Evolutionary conservation across 2,888 invertebrate genomes (phyloP), one percentile per base, ranked within the genome.

Genomic region (Polymixis flavicincta): DNA sequence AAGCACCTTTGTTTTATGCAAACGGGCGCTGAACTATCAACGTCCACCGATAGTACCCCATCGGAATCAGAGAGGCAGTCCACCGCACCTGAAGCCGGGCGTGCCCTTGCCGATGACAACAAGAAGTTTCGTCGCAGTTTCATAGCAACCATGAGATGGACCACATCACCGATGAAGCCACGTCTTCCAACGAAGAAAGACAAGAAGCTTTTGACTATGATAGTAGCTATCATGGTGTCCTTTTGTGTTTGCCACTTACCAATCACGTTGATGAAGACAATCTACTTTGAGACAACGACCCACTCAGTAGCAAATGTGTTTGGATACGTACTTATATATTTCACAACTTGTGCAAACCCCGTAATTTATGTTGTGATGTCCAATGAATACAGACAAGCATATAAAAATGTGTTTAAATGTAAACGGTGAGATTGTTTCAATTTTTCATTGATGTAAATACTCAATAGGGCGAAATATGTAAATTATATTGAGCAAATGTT

Each of bases 321-420:
- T 80, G 98, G 98, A 50, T 99, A 99, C 91, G 96, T 99, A 17
- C 96, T 99, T 86, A 97, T 99, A 84, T 99, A 98, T 92, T 95
- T 98, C 85, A 98, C 99, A 4, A 98, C 99, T 22, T 99, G 99
- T 93, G 98, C 98, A 78, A 99, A 99, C 93, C 99, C 99, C 0
- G 97, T 99, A 45, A 98, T 99, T 89, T 99, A 99, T 92, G 99
- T 99, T 70, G 98, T 99, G 70, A 98, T 99, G 98, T 99, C 99
- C 89, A 98, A 98, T 90, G 99, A 98, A 89, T 99, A 99, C 92
- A 96, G 99, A 85, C 98, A 98, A 93, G 99, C 99, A 5, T 99
- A 99, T 92, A 98, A 97, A 90, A 97, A 97, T 55, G 97, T 98
- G 57, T 96, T 98, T 67, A 97, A 97, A 88, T 98, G 97, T 90